phyloP scores from a whole-genome alignment of 2,797 vertebrate genomes.

The Mallotus villosus region DNA sequence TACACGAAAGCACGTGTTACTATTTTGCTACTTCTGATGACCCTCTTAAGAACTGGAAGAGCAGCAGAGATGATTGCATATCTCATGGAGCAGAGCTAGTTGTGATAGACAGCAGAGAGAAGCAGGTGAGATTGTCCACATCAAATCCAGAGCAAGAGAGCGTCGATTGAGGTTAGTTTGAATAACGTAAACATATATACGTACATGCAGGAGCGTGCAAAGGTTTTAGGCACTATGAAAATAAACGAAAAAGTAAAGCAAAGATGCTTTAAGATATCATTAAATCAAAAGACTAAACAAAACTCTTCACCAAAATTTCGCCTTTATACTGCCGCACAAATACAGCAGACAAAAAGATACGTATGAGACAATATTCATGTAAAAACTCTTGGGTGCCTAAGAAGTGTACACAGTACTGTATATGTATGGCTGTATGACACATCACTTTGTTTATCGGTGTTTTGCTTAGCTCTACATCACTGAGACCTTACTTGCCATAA shows the following conservation, averaged over 20 bases:
- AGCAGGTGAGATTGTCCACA: slow-evolving; percentile 47
- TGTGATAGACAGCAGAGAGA: slow-evolving; percentile 52
- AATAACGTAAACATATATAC: slow-evolving; percentile 15
- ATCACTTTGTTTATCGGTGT: not conserved
- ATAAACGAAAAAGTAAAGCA: no score
- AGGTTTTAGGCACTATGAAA: not conserved
- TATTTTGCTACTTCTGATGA: slow-evolving; percentile 44
- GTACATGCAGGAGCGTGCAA: not conserved
- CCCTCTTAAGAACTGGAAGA: slow-evolving; percentile 29
- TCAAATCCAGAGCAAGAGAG: not conserved
- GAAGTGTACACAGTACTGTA: not conserved
- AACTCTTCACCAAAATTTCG: not conserved
- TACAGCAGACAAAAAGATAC: not conserved
- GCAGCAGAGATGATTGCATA: slow-evolving; percentile 56
- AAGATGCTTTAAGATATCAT: no score
- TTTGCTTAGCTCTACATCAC: slow-evolving; percentile 43
- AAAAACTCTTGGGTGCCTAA: not conserved
- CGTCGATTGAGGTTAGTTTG: not conserved
- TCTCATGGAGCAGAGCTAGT: slow-evolving; percentile 53
- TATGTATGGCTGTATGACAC: not conserved
- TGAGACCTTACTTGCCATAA: slow-evolving; percentile 36
- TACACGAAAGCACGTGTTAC: slow-evolving; percentile 59
- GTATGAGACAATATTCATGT: not conserved
- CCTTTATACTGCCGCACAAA: not conserved
- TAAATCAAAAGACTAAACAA: not conserved